These are phyloP conservation scores for Dipodomys merriami DNA, from an alignment of 2,113 vertebrate species.

Conservation along the genomic window DNA sequence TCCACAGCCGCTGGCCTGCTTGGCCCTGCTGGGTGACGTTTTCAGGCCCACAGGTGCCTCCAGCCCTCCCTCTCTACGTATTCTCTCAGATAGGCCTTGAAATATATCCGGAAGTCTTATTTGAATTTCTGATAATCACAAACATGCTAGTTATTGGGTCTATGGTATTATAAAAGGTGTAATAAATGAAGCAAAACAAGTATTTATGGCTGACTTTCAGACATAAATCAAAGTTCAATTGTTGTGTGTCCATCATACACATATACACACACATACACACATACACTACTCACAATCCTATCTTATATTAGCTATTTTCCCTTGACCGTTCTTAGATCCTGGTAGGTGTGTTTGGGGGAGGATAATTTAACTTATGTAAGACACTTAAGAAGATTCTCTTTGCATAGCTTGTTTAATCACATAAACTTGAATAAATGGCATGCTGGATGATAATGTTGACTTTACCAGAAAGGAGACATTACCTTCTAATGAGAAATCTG, in stretches of 20 bases:
- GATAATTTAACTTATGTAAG: not conserved
- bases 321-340: fast-evolving
- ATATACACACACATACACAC: fast-evolving
- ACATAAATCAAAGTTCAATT: not conserved
- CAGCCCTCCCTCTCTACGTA: not conserved
- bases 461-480: constrained; percentile 79
- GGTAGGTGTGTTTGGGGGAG: not conserved
- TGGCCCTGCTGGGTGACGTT: not conserved
- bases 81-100: not conserved
- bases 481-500: constrained; percentile 80
- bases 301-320: fast-evolving
- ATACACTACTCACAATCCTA: fast-evolving
- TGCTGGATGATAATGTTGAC: constrained; percentile 78
- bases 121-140: not conserved
- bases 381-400: constrained; percentile 64
- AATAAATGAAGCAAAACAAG: not conserved
- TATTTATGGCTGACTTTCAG: not conserved
- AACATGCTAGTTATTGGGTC: not conserved
- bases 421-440: constrained; percentile 76
- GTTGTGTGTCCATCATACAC: too few relatives aligned
- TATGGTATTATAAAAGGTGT: not conserved
- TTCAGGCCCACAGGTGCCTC: fast-evolving
- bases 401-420: constrained; percentile 63
- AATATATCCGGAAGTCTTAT: not conserved
- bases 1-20: not conserved